Evolutionary conservation across 1,140 invertebrate species (phyloP), one percentile per base, ranked within the genome.

Genomic region (Sinonovacula constricta): DNA sequence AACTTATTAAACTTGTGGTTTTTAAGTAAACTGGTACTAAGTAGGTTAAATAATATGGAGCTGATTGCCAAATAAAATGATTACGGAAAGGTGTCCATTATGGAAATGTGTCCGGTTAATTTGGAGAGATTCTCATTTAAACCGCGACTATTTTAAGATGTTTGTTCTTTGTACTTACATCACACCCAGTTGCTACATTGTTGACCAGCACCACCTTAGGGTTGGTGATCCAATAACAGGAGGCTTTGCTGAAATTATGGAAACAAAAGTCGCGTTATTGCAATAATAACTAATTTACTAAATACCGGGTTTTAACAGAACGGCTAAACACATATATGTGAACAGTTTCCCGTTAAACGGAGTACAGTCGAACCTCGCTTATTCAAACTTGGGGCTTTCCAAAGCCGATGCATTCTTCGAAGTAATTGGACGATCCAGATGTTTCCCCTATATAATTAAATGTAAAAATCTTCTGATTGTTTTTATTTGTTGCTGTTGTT

Each of bases 171-270:
- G 7, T 14, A 34, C 15, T 2, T 69, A 70, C 68, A 34, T 59
- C 18, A 10, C 26, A 57, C 0, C 68, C 68, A 12, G 68, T 53
- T 18, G 68, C 68, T 3, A 70, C 68, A n/a, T 70, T 70, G 12
- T 36, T 53, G n/a, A 70, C 36, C 68, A 70, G 26, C 18, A 70
- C 3, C 15, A 36, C 45, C 22, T 70, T 70, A 15, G 68, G 68
- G 56, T 70, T 70, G 18, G 68, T 70, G 2, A 70, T 70, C 68
- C 68, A 70, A 45, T 26, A 70, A 36, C 30, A 31, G 3, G 53
- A 59, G 10, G 68, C 33, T 39, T 30, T 70, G n/a, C 68, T 70
- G 26, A 28, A 31, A 60, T 60, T 30, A 62, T 62, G 30, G 10
- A 12, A 62, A 62, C 4, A 28, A 12, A 14, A 14, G 10, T 62